Evolutionary conservation across 2,113 vertebrate genomes (phyloP), one percentile per base, ranked within the genome.

Genomic region (Zeus faber): DNA sequence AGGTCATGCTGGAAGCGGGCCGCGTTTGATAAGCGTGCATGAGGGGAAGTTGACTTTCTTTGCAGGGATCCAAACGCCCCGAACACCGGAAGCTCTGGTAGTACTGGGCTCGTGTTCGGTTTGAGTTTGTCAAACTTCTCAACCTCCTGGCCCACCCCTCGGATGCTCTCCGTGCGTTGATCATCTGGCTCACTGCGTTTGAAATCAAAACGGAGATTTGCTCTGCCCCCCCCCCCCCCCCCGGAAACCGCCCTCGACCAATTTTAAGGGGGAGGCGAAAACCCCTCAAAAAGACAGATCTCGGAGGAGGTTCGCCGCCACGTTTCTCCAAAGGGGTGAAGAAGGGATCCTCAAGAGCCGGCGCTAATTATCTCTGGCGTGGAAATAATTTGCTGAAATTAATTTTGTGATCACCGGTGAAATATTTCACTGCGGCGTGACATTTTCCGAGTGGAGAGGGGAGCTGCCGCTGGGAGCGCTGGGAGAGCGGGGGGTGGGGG

Each of bases 381-480:
- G 67, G 54, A 75, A 76, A 72, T 54, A 69, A 74, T 78, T 71
- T 47, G 54, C 62, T 62, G 47, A 59, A 61, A 72, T 44, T 53
- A 53, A 48, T 73, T 70, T 76, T 52, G 29, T 70, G 65, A 68
- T 63, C 53, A 71, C 64, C 13, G 6, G 77, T 69, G 80, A 83
- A 83, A 85, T 81, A 58, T 65, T 52, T 65, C 79, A 68, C 62
- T 24, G 2, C 50, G 54, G 62, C 79, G 81, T 67, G 69, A 79
- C 80, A 84, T 86, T 80, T n/a, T 84, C 78, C 78, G 67, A 85
- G 66, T 59, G 62, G 74, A 84, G 71, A n/a, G n/a, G n/a, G 33
- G 62, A 84, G 54, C 71, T 76, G 61, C 74, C 74, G 67, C 53
- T 69, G 67, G 65, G 63, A 56, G 62, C 65, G 21, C 20, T 22